Base-by-base conservation (phyloP, 2,888 invertebrate species). In the Drosophila kambysellisi region DNA sequence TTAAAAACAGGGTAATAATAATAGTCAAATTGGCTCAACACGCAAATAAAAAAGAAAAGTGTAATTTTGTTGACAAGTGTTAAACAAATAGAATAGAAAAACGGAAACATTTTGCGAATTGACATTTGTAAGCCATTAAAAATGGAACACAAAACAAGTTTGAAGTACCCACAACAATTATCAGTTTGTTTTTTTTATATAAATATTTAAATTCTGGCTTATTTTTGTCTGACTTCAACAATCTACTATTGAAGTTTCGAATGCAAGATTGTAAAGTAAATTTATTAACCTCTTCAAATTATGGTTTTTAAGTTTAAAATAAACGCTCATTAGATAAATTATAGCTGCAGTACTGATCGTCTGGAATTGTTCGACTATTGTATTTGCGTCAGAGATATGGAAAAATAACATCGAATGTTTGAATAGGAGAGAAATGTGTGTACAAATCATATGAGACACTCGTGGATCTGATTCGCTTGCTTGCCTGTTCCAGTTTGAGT, bases 401-500 rank as follows among this genome's bases (percentile, higher is more conserved):
- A 68, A 1, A 37, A 48, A 48, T n/a, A 46, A 53, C 46, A 53
- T 37, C 29, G 2, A 68, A 68, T 67, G 68, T 12, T 54, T 56
- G 56, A 58, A 12, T 39, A 0, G 17, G 17, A 39, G 32, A 46
- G 5, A 50, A 30, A 41, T 56, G 39, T 7, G 59, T 29, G 43
- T 15, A 29, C 29, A 30, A 6, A 30, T 61, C 56, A 20, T 12
- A 62, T 78, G 70, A 52, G 54, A 82, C 79, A 84, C 59, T 58
- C 50, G 69, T 41, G 67, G 70, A 63, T 52, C 52, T 57, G 61
- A 15, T 25, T n/a, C 11, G 9, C 17, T 43, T 56, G 76, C 95
- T 95, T 96, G 97, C 98, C 97, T 97, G 97, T 94, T 95, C 95
- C 94, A 99, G 96, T 95, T 99, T 99, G 94, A 96, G 95, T 95